Base-by-base conservation (phyloP, 2,797 vertebrate species). In the Iguana delicatissima region DNA sequence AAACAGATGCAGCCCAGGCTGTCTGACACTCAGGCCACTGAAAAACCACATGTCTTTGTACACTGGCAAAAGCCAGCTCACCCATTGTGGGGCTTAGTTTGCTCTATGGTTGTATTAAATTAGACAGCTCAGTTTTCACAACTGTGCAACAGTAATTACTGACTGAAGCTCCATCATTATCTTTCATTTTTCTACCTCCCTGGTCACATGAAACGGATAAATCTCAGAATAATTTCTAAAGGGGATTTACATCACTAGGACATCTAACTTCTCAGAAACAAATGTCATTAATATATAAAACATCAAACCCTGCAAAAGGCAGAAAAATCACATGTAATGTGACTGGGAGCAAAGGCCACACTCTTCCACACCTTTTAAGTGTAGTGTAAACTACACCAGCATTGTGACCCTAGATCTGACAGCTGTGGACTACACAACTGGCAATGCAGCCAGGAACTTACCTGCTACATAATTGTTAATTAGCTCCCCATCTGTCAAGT, bases 51-150 rank as follows among this genome's bases (percentile, higher is more conserved):
- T 38, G 32, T 32, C 64, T 46, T 46, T 46, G 2, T 46, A 46
- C 59, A 88, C 2, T 86, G 73, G 7, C 16, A 59, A 46, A 10
- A 76, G 84, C 14, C 0, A 22, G 0, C 29, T 55, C 0, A 9
- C 62, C 14, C 0, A 13, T 0, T 2, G 62, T 32, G 4, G 1
- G 86, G 62, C 32, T 50, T 46, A 57, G 42, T 22, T 22, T 88
- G 24, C 62, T 57, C 29, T 55, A 3, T 46, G 13, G 26, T 62
- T 22, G 57, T 59, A 14, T 46, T 83, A 67, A 55, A 35, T 4
- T 35, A 46, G 57, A 52, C 85, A 13, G 52, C 69, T 88, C 35
- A 57, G 1, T 89, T 82, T 74, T 73, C 67, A 67, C 42, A 46
- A 46, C 42, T 46, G 42, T 46, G 52, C 20, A 52, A 72, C 14